phyloP scores from a whole-genome alignment of 2,888 invertebrate species.

The Drosophila nr. perissopoda region DNA sequence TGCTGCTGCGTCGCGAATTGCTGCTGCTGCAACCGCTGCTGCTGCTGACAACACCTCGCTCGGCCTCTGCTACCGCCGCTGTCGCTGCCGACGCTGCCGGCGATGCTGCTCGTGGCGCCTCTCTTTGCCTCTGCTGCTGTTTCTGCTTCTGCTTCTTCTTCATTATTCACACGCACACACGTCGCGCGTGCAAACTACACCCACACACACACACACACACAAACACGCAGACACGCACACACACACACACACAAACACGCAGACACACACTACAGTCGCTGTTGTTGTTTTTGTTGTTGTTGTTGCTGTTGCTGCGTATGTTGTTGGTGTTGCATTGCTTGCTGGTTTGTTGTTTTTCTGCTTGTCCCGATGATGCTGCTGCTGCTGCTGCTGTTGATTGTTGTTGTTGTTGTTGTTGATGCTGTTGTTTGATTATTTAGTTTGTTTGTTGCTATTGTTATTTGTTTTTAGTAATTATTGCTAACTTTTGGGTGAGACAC shows the following conservation, averaged over 20 bases:
- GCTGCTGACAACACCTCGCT: slow-evolving; percentile 55
- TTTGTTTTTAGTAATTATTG: slow-evolving; percentile 23
- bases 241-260: slow-evolving; percentile 36
- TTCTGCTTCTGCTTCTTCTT: slow-evolving; percentile 78
- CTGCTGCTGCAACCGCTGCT: slow-evolving; percentile 53
- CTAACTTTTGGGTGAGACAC: slow-evolving; percentile 1
- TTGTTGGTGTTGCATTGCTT: slow-evolving; percentile 38
- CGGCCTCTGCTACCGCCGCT: slow-evolving; percentile 34
- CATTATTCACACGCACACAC: slow-evolving; percentile 74
- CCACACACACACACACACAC: slow-evolving; percentile 52
- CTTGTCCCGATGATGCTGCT: slow-evolving; percentile 16
- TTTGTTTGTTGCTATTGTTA: slow-evolving; percentile 13
- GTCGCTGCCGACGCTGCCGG: slow-evolving; percentile 37
- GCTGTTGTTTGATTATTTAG: slow-evolving; percentile 8
- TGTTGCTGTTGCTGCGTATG: slow-evolving; percentile 25
- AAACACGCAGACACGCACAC: slow-evolving; percentile 44
- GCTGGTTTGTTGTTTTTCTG: slow-evolving; percentile 26
- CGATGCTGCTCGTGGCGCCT: slow-evolving; percentile 50
- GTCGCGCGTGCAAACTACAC: slow-evolving; percentile 67
- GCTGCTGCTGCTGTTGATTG: slow-evolving; percentile 17
- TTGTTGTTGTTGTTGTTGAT: slow-evolving; percentile 23
- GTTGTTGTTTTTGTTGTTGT: slow-evolving; percentile 38
- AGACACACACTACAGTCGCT: slow-evolving; percentile 60
- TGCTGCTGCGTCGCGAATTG: slow-evolving; percentile 70
- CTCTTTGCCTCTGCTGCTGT: slow-evolving; percentile 46